A percentile compares a stretch with the other conserved stretches of the same genome.
Conservation (phyloP, 2,113 vertebrate species). For the Hyla sarda region DNA sequence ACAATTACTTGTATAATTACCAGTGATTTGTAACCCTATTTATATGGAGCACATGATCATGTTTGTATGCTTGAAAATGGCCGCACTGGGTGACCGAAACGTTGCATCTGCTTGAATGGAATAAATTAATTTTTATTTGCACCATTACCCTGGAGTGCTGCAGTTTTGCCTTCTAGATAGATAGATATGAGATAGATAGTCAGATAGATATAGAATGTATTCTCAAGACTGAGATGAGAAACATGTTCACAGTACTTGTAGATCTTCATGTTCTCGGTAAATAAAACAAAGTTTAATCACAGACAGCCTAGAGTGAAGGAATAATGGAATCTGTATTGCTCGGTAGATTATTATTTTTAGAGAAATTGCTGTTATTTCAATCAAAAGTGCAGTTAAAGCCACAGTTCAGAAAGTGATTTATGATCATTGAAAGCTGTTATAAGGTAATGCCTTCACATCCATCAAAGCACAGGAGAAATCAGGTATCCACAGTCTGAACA, state of each 20-base stretch:
- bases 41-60: too few species aligned
- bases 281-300: conserved; percentile 41
- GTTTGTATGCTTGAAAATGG: too few species aligned
- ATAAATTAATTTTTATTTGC: too few species aligned
- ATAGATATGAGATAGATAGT: background rate
- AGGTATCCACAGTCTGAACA: background rate
- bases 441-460: conserved; percentile 11
- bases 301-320: background rate
- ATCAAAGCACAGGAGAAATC: background rate
- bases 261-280: background rate
- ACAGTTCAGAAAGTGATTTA: conserved; percentile 30
- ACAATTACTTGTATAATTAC: too few species aligned
- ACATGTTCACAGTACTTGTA: background rate
- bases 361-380: conserved; percentile 46
- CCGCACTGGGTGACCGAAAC: too few species aligned
- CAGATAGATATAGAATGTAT: background rate
- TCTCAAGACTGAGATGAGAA: background rate
- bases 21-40: too few species aligned
- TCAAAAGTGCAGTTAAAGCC: conserved; percentile 17
- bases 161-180: background rate
- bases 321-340: background rate
- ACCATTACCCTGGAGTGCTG: too few species aligned
- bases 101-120: too few species aligned
- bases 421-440: conserved; percentile 7
- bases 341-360: conserved; percentile 14